Evolutionary conservation across 2,888 invertebrate genomes (phyloP).

Genomic region (Aporophyla nigra): DNA sequence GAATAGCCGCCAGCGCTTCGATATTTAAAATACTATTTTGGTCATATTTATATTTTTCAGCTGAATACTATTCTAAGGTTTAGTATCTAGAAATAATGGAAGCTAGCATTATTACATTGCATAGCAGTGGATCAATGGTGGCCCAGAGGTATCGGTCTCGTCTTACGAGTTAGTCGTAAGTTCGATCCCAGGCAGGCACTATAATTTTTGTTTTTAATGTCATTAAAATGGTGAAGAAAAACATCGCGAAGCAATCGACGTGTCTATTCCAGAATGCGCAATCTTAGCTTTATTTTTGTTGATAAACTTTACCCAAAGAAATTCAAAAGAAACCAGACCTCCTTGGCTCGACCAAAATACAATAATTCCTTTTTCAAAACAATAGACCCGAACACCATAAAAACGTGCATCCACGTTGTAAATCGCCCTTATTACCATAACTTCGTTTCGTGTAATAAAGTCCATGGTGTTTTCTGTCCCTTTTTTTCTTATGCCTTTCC

Average conservation of each 20-base stretch:
- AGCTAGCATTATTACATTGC: too few relatives aligned
- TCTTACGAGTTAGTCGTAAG: too few relatives aligned
- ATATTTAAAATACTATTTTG: neutral
- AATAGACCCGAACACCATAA: conserved; percentile 61
- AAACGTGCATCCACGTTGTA: conserved; percentile 67
- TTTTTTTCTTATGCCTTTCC: conserved; percentile 38
- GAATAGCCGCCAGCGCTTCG: neutral
- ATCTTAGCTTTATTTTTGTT: neutral
- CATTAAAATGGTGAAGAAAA: too few relatives aligned
- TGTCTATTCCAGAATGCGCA: neutral
- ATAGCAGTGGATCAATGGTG: too few relatives aligned
- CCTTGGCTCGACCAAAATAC: conserved; percentile 20
- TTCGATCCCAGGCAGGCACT: too few relatives aligned
- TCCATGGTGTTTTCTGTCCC: conserved; percentile 48
- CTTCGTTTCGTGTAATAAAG: conserved; percentile 67
- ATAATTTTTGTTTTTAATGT: too few relatives aligned
- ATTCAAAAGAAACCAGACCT: conserved; percentile 6
- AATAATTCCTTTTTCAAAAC: conserved; percentile 59
- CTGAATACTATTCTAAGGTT: neutral
- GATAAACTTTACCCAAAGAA: conserved; percentile 12
- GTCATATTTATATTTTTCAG: neutral
- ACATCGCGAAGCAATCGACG: too few relatives aligned
- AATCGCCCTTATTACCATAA: conserved; percentile 71
- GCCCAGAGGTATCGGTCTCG: too few relatives aligned
- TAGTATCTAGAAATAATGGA: neutral